phyloP scores from a whole-genome alignment of 2,888 invertebrate species.

The Sympetrum striolatum region DNA sequence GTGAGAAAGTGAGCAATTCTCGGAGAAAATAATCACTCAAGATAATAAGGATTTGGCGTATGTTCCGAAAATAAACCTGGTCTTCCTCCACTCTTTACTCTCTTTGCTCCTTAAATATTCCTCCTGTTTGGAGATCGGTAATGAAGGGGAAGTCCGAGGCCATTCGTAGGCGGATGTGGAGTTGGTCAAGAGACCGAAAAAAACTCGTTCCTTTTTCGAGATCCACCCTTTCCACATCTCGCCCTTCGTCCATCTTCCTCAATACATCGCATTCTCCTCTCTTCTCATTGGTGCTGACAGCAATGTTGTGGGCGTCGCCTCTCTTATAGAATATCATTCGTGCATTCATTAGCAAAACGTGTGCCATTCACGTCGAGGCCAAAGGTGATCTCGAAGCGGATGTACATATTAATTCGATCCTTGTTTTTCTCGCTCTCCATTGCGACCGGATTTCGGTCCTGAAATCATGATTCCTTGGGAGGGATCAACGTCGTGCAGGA shows the following conservation, averaged over 20 bases:
- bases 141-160: background rate
- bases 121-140: background rate
- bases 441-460: background rate
- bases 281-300: background rate
- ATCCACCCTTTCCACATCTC: background rate
- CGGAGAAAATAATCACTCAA: no score
- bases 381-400: background rate
- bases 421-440: background rate
- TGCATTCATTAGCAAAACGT: background rate
- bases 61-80: background rate
- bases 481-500: background rate
- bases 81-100: background rate
- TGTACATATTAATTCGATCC: background rate
- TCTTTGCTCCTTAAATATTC: background rate
- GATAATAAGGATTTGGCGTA: no score
- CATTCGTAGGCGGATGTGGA: background rate
- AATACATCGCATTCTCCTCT: background rate
- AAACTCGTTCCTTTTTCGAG: background rate
- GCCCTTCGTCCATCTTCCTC: background rate
- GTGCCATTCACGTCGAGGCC: background rate
- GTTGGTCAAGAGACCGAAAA: background rate
- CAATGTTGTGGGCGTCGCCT: background rate
- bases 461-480: background rate
- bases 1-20: no score
- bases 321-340: background rate